Base-by-base conservation (phyloP, 2,797 vertebrate species). In the Macropodus opercularis region DNA sequence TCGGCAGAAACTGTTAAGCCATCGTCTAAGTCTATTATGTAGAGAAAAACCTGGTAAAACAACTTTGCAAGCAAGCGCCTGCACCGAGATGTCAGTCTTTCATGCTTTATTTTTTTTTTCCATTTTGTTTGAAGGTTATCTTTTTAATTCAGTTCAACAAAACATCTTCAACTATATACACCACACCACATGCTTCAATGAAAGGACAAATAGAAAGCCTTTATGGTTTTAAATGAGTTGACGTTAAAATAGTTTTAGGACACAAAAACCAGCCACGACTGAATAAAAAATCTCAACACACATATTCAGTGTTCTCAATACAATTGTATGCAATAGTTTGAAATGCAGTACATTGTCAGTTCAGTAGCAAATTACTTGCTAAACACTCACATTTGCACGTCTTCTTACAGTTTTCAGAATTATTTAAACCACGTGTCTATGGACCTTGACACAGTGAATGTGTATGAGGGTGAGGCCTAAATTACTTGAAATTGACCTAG, bases 111-210 rank as follows among this genome's bases (percentile, higher is more conserved):
- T 17, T n/a, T 15, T 11, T 38, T 48, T 62, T 17, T n/a, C 54
- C 34, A 40, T 11, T 38, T 15, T 26, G n/a, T 43, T 44, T 62
- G 58, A 72, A 80, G 77, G 80, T 65, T 59, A 36, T 40, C 12
- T 40, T 48, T 73, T 69, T 11, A 53, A 7, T 34, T 7, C 42
- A 8, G 26, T 24, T 36, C 10, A 17, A 32, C 12, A 49, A 39
- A 68, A 11, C 1, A 34, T 55, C 3, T 29, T 40, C 2, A 15
- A 1, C 19, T 40, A 13, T 1, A 32, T 3, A 1, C 8, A 34
- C 21, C 1, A 32, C 22, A 49, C 49, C 2, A 1, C 8, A 34
- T 24, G 18, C n/a, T 36, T 6, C 10, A 21, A 10, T 40, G 19
- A 18, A 22, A 63, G 19, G 17, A 50, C 3, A 17, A 50, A 32